phyloP scores from a whole-genome alignment of 2,113 vertebrate genomes.

The Alexandromys fortis region DNA sequence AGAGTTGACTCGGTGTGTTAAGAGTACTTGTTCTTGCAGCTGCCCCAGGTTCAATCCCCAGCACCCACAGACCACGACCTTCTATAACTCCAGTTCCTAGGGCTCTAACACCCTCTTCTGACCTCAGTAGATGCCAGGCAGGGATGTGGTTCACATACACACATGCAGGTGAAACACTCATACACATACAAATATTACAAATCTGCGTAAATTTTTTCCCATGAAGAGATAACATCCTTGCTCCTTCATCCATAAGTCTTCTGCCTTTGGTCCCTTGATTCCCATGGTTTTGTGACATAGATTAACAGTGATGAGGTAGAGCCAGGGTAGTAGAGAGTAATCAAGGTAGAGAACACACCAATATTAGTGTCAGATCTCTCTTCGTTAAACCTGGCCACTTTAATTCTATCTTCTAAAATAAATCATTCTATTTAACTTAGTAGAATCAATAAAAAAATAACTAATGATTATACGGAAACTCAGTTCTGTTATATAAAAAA shows the following conservation, averaged over 20 bases:
- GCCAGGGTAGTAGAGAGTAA: background rate
- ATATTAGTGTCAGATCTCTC: background rate
- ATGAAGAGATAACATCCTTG: background rate
- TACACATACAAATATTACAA: background rate
- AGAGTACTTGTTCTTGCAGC: background rate
- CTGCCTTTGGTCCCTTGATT: background rate
- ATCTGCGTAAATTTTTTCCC: background rate
- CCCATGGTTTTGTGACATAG: background rate
- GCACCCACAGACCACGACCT: background rate
- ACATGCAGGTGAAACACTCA: background rate
- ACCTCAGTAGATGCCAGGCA: background rate
- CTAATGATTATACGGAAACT: background rate
- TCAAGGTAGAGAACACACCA: background rate
- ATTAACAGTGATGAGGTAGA: background rate
- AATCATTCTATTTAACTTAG: background rate
- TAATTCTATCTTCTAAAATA: background rate
- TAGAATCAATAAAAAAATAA: background rate
- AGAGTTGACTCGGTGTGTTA: background rate
- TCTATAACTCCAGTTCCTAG: background rate
- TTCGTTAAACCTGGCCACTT: background rate
- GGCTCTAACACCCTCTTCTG: background rate
- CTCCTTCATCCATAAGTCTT: background rate
- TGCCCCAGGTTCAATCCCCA: background rate
- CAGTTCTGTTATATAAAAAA: background rate
- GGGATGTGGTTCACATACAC: background rate